phyloP scores from a whole-genome alignment of 2,888 invertebrate species.

The Xestia xanthographa region DNA sequence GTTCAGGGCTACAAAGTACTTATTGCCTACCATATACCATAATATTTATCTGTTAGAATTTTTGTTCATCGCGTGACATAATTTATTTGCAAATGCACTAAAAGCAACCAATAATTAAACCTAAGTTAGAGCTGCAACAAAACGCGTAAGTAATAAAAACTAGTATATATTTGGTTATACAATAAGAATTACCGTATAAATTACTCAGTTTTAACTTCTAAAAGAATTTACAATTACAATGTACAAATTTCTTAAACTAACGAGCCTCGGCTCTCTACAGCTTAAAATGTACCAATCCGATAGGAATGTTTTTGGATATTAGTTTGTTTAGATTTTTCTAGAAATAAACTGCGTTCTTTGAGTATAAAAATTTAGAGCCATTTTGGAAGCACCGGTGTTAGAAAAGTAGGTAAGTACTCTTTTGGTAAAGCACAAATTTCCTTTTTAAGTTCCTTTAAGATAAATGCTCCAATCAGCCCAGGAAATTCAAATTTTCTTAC shows the following conservation, averaged over 20 bases:
- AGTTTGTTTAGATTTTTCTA: slow-evolving; percentile 60
- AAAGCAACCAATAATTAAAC: slow-evolving; percentile 56
- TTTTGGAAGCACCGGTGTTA: slow-evolving; percentile 52
- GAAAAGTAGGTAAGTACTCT: slow-evolving; percentile 3
- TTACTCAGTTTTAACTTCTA: slow-evolving; percentile 74
- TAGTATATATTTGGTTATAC: slow-evolving; percentile 78
- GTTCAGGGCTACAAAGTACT: neutral
- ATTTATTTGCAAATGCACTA: slow-evolving; percentile 40
- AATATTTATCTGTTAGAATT: slow-evolving; percentile 7
- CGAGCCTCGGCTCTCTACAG: slow-evolving; percentile 76
- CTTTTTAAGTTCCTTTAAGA: too few relatives aligned
- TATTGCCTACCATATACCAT: slow-evolving; percentile 13
- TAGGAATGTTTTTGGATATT: slow-evolving; percentile 77
- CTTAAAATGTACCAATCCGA: slow-evolving; percentile 73
- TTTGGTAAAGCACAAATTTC: neutral
- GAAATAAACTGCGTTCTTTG: slow-evolving; percentile 58
- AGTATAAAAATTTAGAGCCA: slow-evolving; percentile 56
- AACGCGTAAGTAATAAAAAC: slow-evolving; percentile 47
- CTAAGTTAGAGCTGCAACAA: slow-evolving; percentile 51
- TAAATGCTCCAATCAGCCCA: too few relatives aligned
- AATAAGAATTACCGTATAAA: slow-evolving; percentile 73
- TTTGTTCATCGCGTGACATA: slow-evolving; percentile 44
- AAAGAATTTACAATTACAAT: slow-evolving; percentile 87
- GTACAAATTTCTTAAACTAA: slow-evolving; percentile 84
- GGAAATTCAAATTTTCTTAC: too few relatives aligned